Evolutionary conservation across 2,797 vertebrate species (phyloP).

Genomic region (Leptodactylus fallax): DNA sequence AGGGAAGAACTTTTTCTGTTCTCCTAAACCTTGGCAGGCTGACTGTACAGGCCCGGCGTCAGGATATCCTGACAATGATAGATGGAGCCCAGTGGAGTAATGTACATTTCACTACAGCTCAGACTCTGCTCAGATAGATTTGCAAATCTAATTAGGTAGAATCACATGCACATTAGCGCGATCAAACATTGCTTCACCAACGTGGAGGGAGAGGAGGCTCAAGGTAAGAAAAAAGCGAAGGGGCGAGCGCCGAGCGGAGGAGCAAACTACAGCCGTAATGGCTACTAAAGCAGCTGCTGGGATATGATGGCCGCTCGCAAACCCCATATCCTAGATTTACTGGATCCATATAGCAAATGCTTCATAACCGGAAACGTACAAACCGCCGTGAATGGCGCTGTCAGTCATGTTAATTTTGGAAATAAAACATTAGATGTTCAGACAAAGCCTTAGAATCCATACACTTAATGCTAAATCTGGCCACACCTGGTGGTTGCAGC

Average conservation of each 20-base stretch:
- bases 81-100: constrained; percentile 56
- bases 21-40: constrained; percentile 39
- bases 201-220: constrained; percentile 35
- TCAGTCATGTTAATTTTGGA: neutral
- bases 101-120: constrained; percentile 57
- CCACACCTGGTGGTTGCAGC: no score
- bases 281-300: neutral
- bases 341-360: neutral
- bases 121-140: constrained; percentile 52
- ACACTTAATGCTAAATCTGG: no score
- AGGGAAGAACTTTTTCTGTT: neutral
- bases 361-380: neutral
- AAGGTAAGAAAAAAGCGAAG: constrained; percentile 27
- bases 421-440: no score
- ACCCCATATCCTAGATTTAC: neutral
- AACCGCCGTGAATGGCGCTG: neutral
- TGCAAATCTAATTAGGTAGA: constrained; percentile 64
- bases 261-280: neutral
- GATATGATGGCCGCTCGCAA: neutral
- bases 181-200: constrained; percentile 54
- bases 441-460: no score
- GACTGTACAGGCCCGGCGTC: neutral
- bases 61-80: constrained; percentile 52
- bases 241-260: neutral
- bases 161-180: constrained; percentile 60